These are phyloP conservation scores for Diploptera punctata DNA, from an alignment of 2,888 invertebrate genomes.

Conservation along the genomic window DNA sequence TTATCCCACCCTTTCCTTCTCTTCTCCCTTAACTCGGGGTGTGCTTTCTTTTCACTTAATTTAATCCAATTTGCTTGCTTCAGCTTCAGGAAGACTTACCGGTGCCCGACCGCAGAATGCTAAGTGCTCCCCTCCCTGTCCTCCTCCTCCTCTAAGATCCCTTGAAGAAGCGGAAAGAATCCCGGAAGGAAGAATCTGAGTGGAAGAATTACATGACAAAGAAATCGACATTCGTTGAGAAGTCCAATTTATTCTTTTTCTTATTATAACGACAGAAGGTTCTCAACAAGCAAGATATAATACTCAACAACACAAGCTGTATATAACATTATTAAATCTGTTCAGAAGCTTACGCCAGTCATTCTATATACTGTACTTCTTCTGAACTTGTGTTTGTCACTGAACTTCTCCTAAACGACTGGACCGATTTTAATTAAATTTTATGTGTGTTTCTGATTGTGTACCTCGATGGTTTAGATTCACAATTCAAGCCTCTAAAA, in stretches of 20 bases:
- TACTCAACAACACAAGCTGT: too few species aligned
- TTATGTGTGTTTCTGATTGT: too few species aligned
- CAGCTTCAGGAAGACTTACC: slow-evolving; percentile 33
- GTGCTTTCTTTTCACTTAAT: slow-evolving; percentile 44
- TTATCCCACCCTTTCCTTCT: slow-evolving; percentile 18
- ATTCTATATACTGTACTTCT: too few species aligned
- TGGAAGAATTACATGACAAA: slow-evolving; percentile 9
- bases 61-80: slow-evolving; percentile 44
- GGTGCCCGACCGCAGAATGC: slow-evolving; percentile 42
- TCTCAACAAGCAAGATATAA: too few species aligned
- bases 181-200: neutral
- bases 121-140: slow-evolving; percentile 39
- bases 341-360: too few species aligned
- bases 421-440: too few species aligned
- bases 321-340: too few species aligned
- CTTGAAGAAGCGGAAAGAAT: slow-evolving; percentile 18
- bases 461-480: too few species aligned
- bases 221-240: neutral
- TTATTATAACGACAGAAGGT: too few species aligned
- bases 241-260: slow-evolving; percentile 10
- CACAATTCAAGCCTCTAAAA: too few species aligned
- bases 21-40: slow-evolving; percentile 23
- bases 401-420: too few species aligned
- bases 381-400: too few species aligned
- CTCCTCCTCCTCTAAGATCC: neutral